Evolutionary conservation across 2,113 vertebrate species (phyloP).

Genomic region (Aldabrachelys gigantea): DNA sequence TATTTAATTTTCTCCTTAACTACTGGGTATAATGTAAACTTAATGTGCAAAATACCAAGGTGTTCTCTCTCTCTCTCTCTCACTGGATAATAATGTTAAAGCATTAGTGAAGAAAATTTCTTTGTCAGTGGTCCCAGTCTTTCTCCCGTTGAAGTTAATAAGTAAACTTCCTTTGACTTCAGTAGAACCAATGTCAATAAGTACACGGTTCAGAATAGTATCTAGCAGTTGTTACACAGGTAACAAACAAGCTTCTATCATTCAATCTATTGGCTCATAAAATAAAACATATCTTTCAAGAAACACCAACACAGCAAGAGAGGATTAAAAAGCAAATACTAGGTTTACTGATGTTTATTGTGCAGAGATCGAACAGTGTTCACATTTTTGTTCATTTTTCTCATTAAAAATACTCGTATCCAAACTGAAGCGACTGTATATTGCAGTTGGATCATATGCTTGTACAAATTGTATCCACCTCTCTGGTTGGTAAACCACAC

Average conservation of each 20-base stretch:
- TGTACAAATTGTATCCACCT: not conserved
- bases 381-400: not conserved
- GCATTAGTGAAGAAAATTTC: slow-evolving; percentile 61
- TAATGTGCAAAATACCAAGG: slow-evolving; percentile 58
- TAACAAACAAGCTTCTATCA: slow-evolving; percentile 43
- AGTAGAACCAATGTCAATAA: slow-evolving; percentile 31
- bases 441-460: not conserved
- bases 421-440: not conserved
- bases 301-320: slow-evolving; percentile 14
- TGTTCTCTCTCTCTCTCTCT: slow-evolving; percentile 26
- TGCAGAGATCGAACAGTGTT: not conserved
- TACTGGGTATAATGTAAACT: slow-evolving; percentile 58
- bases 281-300: slow-evolving; percentile 7
- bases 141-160: slow-evolving; percentile 17
- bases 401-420: not conserved
- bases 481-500: not conserved
- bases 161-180: slow-evolving; percentile 16
- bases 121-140: slow-evolving; percentile 46
- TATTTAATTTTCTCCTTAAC: slow-evolving; percentile 56
- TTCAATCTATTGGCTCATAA: slow-evolving; percentile 33
- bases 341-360: slow-evolving; percentile 1
- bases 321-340: not conserved
- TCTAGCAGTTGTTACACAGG: not conserved
- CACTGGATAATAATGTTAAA: not conserved
- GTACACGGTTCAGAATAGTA: slow-evolving; percentile 10